Conservation (phyloP, 2,888 invertebrate species). For the Thymelicus lineola region DNA sequence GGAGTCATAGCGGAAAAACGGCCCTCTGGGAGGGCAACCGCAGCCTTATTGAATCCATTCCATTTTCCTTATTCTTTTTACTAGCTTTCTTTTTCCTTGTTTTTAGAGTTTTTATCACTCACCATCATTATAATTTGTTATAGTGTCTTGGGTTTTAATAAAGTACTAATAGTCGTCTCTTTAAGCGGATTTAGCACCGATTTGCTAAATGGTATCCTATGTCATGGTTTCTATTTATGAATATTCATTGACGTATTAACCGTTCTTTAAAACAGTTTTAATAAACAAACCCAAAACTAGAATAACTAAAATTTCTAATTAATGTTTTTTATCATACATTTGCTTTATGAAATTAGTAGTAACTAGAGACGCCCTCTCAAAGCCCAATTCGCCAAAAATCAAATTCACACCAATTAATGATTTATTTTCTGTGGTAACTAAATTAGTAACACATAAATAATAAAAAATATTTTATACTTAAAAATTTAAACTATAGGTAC, state of each 20-base stretch:
- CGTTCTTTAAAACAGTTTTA: not conserved
- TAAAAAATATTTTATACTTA: no score
- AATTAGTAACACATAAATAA: no score
- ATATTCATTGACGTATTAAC: not conserved
- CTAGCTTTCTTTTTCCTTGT: slow-evolving; percentile 7
- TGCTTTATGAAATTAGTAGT: no score
- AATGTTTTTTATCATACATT: no score
- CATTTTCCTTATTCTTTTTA: slow-evolving; percentile 22
- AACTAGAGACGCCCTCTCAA: no score
- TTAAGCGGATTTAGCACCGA: not conserved
- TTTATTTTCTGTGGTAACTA: no score
- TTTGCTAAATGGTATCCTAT: not conserved
- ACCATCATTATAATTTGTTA: not conserved
- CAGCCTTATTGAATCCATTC: slow-evolving; percentile 20
- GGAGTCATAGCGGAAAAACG: not conserved
- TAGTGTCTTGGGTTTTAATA: not conserved
- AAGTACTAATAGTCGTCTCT: no score
- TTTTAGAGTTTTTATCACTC: slow-evolving; percentile 10
- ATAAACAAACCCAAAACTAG: not conserved
- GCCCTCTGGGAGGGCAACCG: slow-evolving; percentile 2
- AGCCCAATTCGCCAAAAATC: no score
- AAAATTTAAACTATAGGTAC: no score
- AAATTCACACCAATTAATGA: no score
- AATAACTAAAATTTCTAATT: no score
- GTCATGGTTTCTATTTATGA: not conserved